phyloP scores from a whole-genome alignment of 1,140 invertebrate species.

The Ganaspis sp. region DNA sequence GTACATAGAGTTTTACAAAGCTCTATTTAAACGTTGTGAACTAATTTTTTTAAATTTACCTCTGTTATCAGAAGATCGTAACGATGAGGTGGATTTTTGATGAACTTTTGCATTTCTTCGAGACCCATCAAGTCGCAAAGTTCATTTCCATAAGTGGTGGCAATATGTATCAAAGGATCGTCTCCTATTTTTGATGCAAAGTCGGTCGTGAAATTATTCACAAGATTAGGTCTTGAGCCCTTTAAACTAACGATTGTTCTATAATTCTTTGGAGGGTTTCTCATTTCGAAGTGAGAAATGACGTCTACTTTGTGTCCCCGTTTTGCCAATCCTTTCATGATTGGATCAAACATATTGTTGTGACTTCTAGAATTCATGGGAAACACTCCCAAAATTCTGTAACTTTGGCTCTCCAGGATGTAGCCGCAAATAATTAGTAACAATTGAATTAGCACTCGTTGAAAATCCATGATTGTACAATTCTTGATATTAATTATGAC shows the following conservation, averaged over 20 bases:
- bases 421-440: not conserved
- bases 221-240: not conserved
- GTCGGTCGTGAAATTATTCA: constrained; percentile 56
- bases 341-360: constrained; percentile 75
- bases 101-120: constrained; percentile 40
- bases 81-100: constrained; percentile 46
- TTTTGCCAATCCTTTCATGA: constrained; percentile 77
- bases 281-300: constrained; percentile 75
- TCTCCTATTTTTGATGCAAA: not conserved
- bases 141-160: constrained; percentile 40
- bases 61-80: constrained; percentile 55
- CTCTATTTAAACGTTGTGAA: not conserved
- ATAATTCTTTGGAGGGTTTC: constrained; percentile 74
- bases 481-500: too few relatives aligned
- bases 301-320: constrained; percentile 79
- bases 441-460: not conserved
- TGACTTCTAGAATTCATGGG: constrained; percentile 77
- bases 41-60: constrained; percentile 4
- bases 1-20: not conserved
- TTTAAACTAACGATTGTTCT: constrained; percentile 68
- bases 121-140: constrained; percentile 48
- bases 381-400: constrained; percentile 71
- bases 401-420: constrained; percentile 39
- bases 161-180: constrained; percentile 34
- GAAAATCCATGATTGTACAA: not conserved